Conservation (phyloP, 2,797 vertebrate species). For the Champsocephalus esox region DNA sequence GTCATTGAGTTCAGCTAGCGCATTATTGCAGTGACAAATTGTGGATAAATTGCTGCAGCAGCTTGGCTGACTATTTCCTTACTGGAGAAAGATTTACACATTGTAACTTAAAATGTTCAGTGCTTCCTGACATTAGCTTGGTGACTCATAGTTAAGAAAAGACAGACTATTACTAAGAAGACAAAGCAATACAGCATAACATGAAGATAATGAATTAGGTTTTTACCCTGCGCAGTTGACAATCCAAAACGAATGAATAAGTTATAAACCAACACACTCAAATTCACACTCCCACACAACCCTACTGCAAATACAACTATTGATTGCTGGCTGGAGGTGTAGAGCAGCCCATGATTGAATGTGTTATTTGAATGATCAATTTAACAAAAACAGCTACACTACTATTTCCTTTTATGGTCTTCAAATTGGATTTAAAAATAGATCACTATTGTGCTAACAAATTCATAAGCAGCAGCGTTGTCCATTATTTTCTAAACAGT, state of each 20-base stretch:
- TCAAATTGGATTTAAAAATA: slow-evolving; percentile 4
- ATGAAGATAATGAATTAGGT: no score
- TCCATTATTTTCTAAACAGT: no score
- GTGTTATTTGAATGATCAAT: slow-evolving; percentile 28
- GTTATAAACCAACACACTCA: not conserved
- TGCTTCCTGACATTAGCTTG: slow-evolving; percentile 19
- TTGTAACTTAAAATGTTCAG: slow-evolving; percentile 6
- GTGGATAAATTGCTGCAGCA: slow-evolving; percentile 30
- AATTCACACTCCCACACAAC: not conserved
- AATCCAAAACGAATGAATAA: not conserved
- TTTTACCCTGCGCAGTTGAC: not conserved
- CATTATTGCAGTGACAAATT: slow-evolving; percentile 18
- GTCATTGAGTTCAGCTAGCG: slow-evolving; percentile 25
- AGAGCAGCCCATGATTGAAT: slow-evolving; percentile 20
- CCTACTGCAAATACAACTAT: slow-evolving; percentile 20
- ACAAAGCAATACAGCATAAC: not conserved
- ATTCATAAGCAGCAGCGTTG: not conserved
- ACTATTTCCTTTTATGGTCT: not conserved
- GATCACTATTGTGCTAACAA: slow-evolving; percentile 5
- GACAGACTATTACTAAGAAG: not conserved
- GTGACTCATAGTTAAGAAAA: slow-evolving; percentile 2
- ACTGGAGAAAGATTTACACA: slow-evolving; percentile 31
- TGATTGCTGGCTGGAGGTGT: slow-evolving; percentile 18
- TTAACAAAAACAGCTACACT: slow-evolving; percentile 33
- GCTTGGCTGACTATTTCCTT: slow-evolving; percentile 26